phyloP scores from a whole-genome alignment of 2,113 vertebrate genomes.

The Pyxicephalus adspersus region DNA sequence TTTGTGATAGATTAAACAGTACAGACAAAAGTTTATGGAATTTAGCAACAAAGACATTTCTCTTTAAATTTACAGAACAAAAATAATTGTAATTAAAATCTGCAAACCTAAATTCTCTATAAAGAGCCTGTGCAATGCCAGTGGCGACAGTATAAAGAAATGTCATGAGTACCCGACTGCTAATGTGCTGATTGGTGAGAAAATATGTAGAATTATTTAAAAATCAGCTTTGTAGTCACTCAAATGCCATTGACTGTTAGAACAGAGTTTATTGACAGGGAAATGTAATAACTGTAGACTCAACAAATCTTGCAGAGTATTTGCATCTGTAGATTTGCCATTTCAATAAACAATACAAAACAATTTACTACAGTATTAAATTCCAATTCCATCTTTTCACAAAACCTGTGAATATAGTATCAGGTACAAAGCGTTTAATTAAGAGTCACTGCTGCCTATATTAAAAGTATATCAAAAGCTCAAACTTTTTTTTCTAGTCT shows the following conservation, averaged over 20 bases:
- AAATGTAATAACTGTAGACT: conserved; percentile 42
- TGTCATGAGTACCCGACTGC: conserved; percentile 9
- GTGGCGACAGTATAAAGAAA: not conserved
- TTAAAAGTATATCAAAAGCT: too few relatives aligned
- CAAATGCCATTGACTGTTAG: conserved; percentile 4
- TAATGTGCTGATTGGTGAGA: conserved; percentile 22
- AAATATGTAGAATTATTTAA: conserved; percentile 25
- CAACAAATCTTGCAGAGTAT: conserved; percentile 24
- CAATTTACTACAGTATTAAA: conserved; percentile 12
- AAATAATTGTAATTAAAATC: too few relatives aligned
- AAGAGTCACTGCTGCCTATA: too few relatives aligned
- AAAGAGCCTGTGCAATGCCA: too few relatives aligned
- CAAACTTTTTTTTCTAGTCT: too few relatives aligned
- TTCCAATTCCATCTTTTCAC: conserved; percentile 13
- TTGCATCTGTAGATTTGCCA: not conserved
- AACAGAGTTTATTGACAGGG: conserved; percentile 25
- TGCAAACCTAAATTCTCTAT: too few relatives aligned
- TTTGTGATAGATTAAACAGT: too few relatives aligned
- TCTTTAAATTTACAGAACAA: too few relatives aligned
- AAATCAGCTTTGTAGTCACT: conserved; percentile 28
- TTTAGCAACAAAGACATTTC: too few relatives aligned
- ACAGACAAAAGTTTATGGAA: too few relatives aligned
- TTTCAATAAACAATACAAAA: conserved; percentile 17
- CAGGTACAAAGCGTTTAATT: not conserved
- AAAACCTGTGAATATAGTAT: not conserved